These are phyloP conservation scores for Batillaria attramentaria DNA, from an alignment of 1,140 invertebrate genomes.

Conservation along the genomic window DNA sequence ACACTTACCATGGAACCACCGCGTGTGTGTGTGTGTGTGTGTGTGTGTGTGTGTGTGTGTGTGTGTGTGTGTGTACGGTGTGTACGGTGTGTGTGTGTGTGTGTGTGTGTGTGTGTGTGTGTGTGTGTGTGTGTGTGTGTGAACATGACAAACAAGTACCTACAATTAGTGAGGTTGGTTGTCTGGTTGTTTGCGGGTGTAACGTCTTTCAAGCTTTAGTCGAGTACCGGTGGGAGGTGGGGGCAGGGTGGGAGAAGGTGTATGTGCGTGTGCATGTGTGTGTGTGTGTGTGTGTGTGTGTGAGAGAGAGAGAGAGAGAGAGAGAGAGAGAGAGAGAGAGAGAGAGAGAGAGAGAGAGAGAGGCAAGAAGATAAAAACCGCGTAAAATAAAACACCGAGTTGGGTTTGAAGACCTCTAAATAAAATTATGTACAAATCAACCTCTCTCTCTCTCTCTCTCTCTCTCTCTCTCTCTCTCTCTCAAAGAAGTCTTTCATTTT, in stretches of 20 bases:
- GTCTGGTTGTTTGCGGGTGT: conserved; percentile 1
- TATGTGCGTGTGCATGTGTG: conserved; percentile 5
- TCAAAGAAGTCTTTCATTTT: too few species aligned
- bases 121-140: conserved; percentile 18
- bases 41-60: conserved; percentile 15
- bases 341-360: too few species aligned
- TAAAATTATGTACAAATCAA: too few species aligned
- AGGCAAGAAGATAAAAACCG: too few species aligned
- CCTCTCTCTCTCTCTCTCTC: too few species aligned
- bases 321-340: conserved; percentile 2
- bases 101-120: conserved; percentile 18
- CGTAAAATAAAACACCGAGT: too few species aligned
- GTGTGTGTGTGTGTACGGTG: not conserved
- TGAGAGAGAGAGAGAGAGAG: conserved; percentile 11
- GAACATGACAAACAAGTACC: not conserved
- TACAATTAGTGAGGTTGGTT: not conserved
- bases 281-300: not conserved
- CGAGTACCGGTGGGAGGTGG: not conserved
- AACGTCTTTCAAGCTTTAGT: not conserved
- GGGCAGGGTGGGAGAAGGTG: not conserved
- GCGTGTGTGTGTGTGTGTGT: conserved; percentile 13
- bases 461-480: too few species aligned
- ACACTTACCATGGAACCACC: not conserved
- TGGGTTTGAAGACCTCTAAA: too few species aligned
- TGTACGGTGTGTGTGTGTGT: conserved; percentile 14